Percentiles rank a stretch among this genome's conserved stretches.
phyloP scores from a whole-genome alignment of 2,113 vertebrate species.

The Melanotaenia duboulayi region DNA sequence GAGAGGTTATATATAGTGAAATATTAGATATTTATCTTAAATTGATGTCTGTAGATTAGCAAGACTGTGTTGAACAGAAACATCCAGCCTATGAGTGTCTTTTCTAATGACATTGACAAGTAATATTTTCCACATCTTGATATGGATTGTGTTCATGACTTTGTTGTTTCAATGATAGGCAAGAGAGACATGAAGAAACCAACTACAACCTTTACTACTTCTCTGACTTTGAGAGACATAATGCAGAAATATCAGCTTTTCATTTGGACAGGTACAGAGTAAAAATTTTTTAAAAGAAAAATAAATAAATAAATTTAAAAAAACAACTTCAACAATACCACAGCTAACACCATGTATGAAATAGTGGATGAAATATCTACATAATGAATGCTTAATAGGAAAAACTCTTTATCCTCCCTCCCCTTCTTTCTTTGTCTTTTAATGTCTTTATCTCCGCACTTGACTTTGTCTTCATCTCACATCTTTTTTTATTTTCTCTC shows the following conservation, averaged over 20 bases:
- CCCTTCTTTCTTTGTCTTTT: background rate
- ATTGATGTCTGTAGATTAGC: background rate
- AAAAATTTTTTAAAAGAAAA: background rate
- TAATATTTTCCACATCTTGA: background rate
- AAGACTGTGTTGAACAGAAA: background rate
- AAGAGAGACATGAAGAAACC: constrained; percentile 86
- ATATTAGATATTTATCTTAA: background rate
- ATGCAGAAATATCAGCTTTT: constrained; percentile 88
- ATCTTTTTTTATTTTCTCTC: background rate
- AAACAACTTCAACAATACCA: too few species aligned
- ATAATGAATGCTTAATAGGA: background rate
- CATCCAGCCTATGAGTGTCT: background rate
- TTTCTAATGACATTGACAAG: background rate
- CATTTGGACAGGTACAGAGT: constrained; percentile 85
- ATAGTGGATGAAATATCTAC: background rate
- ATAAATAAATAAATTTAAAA: too few species aligned
- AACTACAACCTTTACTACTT: constrained; percentile 89
- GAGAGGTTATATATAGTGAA: background rate
- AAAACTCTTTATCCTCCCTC: background rate
- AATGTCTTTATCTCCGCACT: background rate
- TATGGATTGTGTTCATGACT: background rate
- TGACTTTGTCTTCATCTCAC: background rate
- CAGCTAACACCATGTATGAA: background rate
- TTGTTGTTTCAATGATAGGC: constrained; percentile 65
- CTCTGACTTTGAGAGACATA: constrained; percentile 91